Base-by-base conservation (phyloP, 2,113 vertebrate species). In the Rhinogobius similis region DNA sequence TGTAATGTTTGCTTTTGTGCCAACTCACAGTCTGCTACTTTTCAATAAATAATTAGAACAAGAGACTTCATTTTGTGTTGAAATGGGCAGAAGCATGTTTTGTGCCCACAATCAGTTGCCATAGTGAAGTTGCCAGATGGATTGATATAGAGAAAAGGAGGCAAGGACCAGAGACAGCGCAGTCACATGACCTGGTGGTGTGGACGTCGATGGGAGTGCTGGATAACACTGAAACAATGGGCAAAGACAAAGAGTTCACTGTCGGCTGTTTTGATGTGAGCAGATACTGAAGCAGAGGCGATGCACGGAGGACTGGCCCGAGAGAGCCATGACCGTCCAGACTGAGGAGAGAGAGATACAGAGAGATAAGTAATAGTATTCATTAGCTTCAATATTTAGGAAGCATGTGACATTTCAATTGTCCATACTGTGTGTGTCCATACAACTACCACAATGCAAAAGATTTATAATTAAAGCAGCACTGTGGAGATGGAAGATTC, bases 231-330 rank as follows among this genome's bases (percentile, higher is more conserved):
- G 44, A 38, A 8, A 72, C 56, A 41, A 10, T 59, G 67, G 63
- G 79, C 23, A 59, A 75, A 68, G 59, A 67, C 72, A 86, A 84
- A 86, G 84, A 66, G 52, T 36, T 79, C 70, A 82, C 83, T 85
- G 84, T 87, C 72, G 24, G 39, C 56, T 50, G 46, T 53, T 71
- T 75, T 65, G 86, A 85, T 85, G 69, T 62, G 76, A 77, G 83
- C 76, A 72, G 83, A 86, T 86, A 84, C 62, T 59, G 55, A 59
- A 50, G 21, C 29, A 78, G 72, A 74, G 46, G 77, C 58, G 77
- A n/a, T 78, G 58, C 44, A 80, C 72, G 32, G 27, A 59, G 48
- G 48, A 26, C 50, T 66, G 70, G 62, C 4, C 38, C 63, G 61
- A 76, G 61, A 77, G 61, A 44, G 21, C 4, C 36, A 21, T 65